Conservation (phyloP, 2,797 vertebrate genomes). For the Psittacula derbiana region DNA sequence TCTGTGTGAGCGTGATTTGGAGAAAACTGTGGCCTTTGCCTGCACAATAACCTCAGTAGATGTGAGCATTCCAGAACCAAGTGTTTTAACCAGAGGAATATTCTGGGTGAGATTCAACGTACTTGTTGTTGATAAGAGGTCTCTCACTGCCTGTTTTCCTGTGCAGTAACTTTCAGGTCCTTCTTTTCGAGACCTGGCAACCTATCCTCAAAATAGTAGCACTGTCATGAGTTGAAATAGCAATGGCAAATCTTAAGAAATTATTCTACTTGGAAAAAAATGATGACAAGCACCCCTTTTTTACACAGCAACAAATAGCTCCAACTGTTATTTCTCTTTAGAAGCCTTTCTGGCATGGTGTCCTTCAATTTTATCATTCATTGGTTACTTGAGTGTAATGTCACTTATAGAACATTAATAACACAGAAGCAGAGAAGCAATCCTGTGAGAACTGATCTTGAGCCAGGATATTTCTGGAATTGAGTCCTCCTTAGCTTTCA, state of each 20-base stretch:
- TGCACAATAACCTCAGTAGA: not conserved
- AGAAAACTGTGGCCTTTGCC: not conserved
- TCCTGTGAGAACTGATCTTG: not conserved
- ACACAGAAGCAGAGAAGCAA: not conserved
- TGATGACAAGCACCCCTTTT: not conserved
- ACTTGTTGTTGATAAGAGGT: not conserved
- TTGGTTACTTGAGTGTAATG: not conserved
- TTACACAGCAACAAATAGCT: not conserved
- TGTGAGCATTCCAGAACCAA: not conserved
- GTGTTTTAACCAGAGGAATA: not conserved
- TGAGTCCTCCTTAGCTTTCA: not conserved
- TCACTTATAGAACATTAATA: not conserved
- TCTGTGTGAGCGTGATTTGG: fast-evolving
- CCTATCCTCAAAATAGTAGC: not conserved
- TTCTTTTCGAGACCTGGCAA: not conserved
- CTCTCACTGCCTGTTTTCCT: not conserved
- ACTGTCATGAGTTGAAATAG: fast-evolving
- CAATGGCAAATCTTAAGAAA: not conserved
- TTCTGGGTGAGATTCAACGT: not conserved
- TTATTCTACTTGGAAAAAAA: not conserved
- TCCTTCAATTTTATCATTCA: not conserved
- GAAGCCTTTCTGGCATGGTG: not conserved
- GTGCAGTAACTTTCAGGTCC: not conserved
- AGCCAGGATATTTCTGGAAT: not conserved
- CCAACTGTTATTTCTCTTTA: not conserved